Evolutionary conservation across 2,113 vertebrate species (phyloP).

Genomic region (Thryonomys swinderianus): DNA sequence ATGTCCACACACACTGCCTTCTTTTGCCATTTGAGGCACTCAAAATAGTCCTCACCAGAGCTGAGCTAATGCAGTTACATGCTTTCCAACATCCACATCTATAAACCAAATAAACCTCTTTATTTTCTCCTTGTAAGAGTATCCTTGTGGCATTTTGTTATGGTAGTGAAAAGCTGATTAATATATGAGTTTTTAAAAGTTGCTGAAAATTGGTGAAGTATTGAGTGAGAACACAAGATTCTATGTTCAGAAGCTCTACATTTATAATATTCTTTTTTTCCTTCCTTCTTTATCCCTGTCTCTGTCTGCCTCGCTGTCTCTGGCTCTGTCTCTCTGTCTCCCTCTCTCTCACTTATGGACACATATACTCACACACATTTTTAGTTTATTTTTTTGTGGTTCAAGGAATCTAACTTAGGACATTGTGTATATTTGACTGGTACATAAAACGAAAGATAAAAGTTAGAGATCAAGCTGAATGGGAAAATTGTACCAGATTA

Average conservation of each 20-base stretch:
- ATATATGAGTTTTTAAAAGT: background rate
- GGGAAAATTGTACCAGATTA: background rate
- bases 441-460: background rate
- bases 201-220: background rate
- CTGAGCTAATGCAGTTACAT: background rate
- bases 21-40: background rate
- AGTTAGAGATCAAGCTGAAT: background rate
- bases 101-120: background rate
- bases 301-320: background rate
- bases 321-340: background rate
- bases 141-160: background rate
- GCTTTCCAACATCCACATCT: background rate
- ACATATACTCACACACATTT: background rate
- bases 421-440: background rate
- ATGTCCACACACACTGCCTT: background rate
- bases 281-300: too few relatives aligned
- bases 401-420: background rate
- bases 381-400: background rate
- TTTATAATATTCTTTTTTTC: background rate
- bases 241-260: background rate
- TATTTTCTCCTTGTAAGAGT: background rate
- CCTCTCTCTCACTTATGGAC: background rate
- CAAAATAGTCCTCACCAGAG: background rate
- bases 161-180: background rate
- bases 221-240: background rate